Evolutionary conservation across 2,888 invertebrate species (phyloP).

Genomic region (Agonopterix heracliana): DNA sequence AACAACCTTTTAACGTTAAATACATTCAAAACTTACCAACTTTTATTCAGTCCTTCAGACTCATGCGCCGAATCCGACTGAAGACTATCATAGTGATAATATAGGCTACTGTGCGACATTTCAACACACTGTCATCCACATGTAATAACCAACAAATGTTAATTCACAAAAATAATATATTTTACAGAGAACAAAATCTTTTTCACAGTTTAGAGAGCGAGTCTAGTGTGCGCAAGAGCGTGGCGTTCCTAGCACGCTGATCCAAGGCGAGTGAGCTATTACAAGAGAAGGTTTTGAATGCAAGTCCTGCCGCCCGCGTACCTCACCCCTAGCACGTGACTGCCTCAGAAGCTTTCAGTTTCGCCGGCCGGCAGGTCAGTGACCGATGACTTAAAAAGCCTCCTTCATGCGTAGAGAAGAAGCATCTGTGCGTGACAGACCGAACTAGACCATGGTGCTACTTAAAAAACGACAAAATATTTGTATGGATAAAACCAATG

Average conservation of each 20-base stretch:
- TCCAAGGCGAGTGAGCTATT: conserved; percentile 7
- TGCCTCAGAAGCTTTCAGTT: conserved; percentile 9
- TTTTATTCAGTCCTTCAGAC: conserved; percentile 16
- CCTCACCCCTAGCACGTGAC: conserved; percentile 14
- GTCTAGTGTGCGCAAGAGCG: conserved; percentile 1
- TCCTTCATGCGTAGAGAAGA: not conserved
- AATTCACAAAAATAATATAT: not conserved
- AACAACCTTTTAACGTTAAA: too few species aligned
- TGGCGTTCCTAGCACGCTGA: conserved; percentile 1
- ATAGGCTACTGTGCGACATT: conserved; percentile 12
- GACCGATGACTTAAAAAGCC: conserved; percentile 2
- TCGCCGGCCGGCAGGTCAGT: conserved; percentile 12
- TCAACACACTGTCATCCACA: not conserved
- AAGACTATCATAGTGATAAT: conserved; percentile 14
- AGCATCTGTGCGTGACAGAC: too few species aligned
- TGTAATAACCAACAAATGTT: not conserved
- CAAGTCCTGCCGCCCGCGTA: conserved; percentile 3
- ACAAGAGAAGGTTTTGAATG: conserved; percentile 9
- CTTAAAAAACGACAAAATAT: too few species aligned
- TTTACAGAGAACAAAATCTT: not conserved
- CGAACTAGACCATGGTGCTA: too few species aligned
- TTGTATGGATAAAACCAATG: too few species aligned
- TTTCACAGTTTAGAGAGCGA: not conserved
- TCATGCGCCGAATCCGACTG: conserved; percentile 17
- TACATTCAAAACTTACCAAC: conserved; percentile 8